phyloP scores from a whole-genome alignment of 2,888 invertebrate species.

The Dryocosmus kuriphilus region DNA sequence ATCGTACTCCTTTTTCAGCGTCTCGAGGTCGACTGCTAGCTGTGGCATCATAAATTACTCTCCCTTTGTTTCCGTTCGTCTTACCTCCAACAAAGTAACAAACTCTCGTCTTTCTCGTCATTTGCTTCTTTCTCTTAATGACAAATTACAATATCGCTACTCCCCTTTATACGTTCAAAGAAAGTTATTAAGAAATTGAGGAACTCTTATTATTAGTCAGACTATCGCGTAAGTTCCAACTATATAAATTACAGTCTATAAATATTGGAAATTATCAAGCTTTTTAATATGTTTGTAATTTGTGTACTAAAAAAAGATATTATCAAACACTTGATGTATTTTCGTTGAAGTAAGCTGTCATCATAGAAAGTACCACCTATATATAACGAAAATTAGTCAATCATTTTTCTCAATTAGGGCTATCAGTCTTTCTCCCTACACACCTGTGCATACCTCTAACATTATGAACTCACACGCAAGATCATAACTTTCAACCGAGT shows the following conservation, averaged over 20 bases:
- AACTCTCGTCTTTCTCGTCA: slow-evolving; percentile 21
- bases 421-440: neutral
- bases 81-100: slow-evolving; percentile 34
- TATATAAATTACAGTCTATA: too few species aligned
- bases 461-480: neutral
- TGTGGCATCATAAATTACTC: slow-evolving; percentile 39
- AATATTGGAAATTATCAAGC: too few species aligned
- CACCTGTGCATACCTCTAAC: neutral
- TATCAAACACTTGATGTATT: too few species aligned
- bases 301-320: too few species aligned
- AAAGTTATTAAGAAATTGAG: neutral
- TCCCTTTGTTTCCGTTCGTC: slow-evolving; percentile 30
- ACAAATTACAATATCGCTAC: slow-evolving; percentile 24
- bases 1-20: slow-evolving; percentile 30
- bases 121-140: slow-evolving; percentile 30
- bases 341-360: too few species aligned
- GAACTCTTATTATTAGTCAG: neutral
- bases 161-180: neutral
- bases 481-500: neutral
- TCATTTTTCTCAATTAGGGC: too few species aligned
- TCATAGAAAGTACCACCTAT: too few species aligned
- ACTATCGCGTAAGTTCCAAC: neutral
- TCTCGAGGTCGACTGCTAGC: slow-evolving; percentile 34
- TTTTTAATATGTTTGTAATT: too few species aligned
- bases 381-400: too few species aligned